These are phyloP conservation scores for Achlya flavicornis DNA, from an alignment of 2,888 invertebrate genomes.

Conservation along the genomic window DNA sequence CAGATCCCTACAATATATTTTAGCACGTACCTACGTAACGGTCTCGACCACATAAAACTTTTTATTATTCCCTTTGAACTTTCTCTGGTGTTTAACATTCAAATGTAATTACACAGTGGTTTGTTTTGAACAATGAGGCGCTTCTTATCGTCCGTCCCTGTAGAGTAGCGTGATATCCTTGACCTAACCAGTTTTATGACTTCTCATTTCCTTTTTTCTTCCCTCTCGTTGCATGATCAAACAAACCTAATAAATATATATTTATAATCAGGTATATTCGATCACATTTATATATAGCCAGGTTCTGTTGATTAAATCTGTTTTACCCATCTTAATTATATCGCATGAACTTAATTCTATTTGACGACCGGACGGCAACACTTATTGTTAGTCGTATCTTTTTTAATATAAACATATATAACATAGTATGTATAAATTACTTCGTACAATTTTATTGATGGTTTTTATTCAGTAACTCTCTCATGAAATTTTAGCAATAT, in stretches of 20 bases:
- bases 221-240: too few species aligned
- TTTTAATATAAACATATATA: too few species aligned
- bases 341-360: too few species aligned
- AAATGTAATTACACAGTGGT: conserved; percentile 39
- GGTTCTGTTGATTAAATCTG: too few species aligned
- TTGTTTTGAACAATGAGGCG: conserved; percentile 34
- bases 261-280: too few species aligned
- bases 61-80: conserved; percentile 37
- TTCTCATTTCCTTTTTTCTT: conserved; percentile 15
- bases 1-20: conserved; percentile 40
- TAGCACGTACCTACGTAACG: conserved; percentile 27
- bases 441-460: background rate
- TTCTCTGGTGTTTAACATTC: conserved; percentile 35
- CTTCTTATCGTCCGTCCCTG: conserved; percentile 17
- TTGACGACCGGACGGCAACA: too few species aligned
- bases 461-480: background rate
- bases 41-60: conserved; percentile 34
- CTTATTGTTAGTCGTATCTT: too few species aligned
- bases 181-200: conserved; percentile 19
- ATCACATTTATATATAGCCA: too few species aligned
- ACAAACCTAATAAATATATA: too few species aligned
- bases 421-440: background rate
- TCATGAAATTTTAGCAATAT: background rate
- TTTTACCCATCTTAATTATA: too few species aligned
- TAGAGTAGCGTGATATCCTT: conserved; percentile 12